Evolutionary conservation across 2,113 vertebrate species (phyloP), one percentile per base, ranked within the genome.

Genomic region (Oryzias curvinotus): DNA sequence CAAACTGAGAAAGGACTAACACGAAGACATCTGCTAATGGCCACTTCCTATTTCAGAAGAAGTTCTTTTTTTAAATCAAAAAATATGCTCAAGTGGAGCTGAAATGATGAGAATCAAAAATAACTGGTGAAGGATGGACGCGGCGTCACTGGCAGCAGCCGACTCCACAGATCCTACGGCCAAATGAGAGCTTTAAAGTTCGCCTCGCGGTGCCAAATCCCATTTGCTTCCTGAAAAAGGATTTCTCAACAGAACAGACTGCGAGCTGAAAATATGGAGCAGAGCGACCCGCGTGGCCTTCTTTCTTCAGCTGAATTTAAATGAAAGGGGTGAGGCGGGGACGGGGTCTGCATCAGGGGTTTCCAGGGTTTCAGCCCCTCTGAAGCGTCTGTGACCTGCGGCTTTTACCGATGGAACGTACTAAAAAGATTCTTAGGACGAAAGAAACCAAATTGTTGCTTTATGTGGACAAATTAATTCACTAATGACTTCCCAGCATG

Each of bases 1-100:
- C 68, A 71, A 76, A 82, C 84, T 85, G 82, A 81, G 85, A 88
- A 82, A 87, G 85, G 79, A 86, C 74, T 62, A 85, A 83, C 80
- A 77, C 70, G 65, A 68, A 85, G 82, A 87, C 86, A 88, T 90
- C 84, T 85, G 83, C 71, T 87, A 62, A 75, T 43, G 69, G 72
- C 73, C 73, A 81, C 69, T 71, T 84, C 72, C 67, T 80, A 19
- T 62, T 72, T 81, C 49, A 18, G 64, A 87, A 21, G 45, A 58
- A 69, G 53, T 68, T 63, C 15, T 65, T 59, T 71, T 63, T 73
- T 68, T 65, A 76, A 57, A 62, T 58, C 73, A 75, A 59, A 69
- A 82, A 89, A 80, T 73, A 87, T 83, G 82, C 75, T 81, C 52
- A 25, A 78, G 70, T 85, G 41, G 8, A 68, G 63, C 44, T 54